Conservation (phyloP, 2,797 vertebrate species). For the Sebastes steindachneri region DNA sequence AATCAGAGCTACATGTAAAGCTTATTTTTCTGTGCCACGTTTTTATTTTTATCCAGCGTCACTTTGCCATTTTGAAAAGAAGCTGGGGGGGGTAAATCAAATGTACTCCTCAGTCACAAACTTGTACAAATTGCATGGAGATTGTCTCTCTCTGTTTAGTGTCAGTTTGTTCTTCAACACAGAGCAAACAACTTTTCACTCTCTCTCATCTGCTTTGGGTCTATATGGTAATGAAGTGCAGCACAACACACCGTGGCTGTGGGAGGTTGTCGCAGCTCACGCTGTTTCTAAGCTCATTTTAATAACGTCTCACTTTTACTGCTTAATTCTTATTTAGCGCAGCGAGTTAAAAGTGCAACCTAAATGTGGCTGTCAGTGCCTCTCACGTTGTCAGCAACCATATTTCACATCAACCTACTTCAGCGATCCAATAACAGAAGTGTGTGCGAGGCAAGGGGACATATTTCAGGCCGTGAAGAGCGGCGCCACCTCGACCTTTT, state of each 20-base stretch:
- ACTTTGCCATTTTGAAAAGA: constrained; percentile 15
- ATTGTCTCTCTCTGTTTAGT: background rate
- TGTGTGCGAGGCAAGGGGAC: background rate
- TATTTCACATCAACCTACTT: background rate
- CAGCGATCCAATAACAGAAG: background rate
- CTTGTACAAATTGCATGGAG: background rate
- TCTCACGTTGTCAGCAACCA: constrained; percentile 12
- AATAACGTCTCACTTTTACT: constrained; percentile 24
- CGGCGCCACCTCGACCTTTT: constrained; percentile 9
- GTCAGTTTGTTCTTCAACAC: constrained; percentile 14
- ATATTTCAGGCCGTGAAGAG: background rate
- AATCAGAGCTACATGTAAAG: constrained; percentile 6
- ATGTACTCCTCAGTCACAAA: constrained; percentile 1
- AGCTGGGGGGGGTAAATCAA: background rate
- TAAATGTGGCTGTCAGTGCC: constrained; percentile 8
- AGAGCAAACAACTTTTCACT: constrained; percentile 14
- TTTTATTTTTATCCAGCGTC: constrained; percentile 11
- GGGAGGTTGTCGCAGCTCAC: constrained; percentile 23
- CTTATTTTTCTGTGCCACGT: background rate
- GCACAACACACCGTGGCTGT: background rate
- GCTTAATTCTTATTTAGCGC: constrained; percentile 10
- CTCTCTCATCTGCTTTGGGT: constrained; percentile 10
- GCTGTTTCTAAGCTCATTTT: constrained; percentile 22
- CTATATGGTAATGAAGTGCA: constrained; percentile 40
- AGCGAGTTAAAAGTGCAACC: constrained; percentile 2